Evolutionary conservation across 2,888 invertebrate genomes (phyloP).

Genomic region (Scrobipalpa costella): DNA sequence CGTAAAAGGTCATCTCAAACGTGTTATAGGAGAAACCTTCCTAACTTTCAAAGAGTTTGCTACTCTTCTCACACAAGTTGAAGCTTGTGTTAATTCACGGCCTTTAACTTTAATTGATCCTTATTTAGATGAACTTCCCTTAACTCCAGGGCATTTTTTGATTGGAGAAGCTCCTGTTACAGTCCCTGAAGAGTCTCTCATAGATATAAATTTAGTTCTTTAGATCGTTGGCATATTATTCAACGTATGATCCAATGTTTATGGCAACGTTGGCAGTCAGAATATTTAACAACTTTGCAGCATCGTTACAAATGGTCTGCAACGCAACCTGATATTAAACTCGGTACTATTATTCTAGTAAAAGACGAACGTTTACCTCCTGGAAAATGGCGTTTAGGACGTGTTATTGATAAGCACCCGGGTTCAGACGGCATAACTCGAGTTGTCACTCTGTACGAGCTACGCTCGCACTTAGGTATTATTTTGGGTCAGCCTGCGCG

Average conservation of each 20-base stretch:
- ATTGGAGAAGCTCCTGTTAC: conserved; percentile 23
- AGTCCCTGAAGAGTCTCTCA: conserved; percentile 21
- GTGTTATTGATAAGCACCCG: conserved; percentile 29
- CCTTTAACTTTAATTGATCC: conserved; percentile 31
- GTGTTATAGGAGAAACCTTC: conserved; percentile 29
- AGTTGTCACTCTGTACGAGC: conserved; percentile 23
- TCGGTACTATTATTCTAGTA: conserved; percentile 30
- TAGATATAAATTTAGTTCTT: conserved; percentile 20
- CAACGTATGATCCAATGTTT: conserved; percentile 31
- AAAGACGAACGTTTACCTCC: conserved; percentile 32
- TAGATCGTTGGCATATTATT: conserved; percentile 30
- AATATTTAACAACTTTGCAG: conserved; percentile 32
- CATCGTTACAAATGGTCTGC: conserved; percentile 31
- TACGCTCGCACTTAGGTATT: too few species aligned
- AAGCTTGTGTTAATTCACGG: conserved; percentile 34
- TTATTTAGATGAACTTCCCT: conserved; percentile 30
- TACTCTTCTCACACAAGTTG: conserved; percentile 30
- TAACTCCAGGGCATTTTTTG: conserved; percentile 21
- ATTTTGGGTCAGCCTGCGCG: too few species aligned
- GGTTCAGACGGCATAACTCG: conserved; percentile 29
- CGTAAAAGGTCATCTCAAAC: conserved; percentile 32
- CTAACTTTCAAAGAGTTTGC: conserved; percentile 31
- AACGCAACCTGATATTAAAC: conserved; percentile 16
- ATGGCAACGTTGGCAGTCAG: conserved; percentile 33
- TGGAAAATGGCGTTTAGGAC: conserved; percentile 33